Percentiles rank a stretch among this genome's conserved stretches.
phyloP scores from a whole-genome alignment of 2,888 invertebrate genomes.

The Ligdia adustata region DNA sequence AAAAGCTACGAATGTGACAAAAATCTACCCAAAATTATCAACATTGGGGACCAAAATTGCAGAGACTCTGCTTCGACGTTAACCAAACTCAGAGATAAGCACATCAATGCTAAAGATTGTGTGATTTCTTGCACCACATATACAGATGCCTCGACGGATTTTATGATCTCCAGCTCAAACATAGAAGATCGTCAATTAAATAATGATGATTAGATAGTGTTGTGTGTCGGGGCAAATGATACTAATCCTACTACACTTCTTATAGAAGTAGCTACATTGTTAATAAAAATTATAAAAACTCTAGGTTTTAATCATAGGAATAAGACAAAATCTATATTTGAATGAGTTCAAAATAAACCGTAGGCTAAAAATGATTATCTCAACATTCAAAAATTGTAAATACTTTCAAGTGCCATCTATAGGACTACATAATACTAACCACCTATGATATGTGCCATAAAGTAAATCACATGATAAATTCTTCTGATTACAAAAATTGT shows the following conservation, averaged over 20 bases:
- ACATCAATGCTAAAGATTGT: neutral
- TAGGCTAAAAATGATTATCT: neutral
- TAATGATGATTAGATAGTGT: neutral
- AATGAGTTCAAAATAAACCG: constrained; percentile 4
- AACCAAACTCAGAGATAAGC: neutral
- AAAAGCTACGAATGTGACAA: neutral
- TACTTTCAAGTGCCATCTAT: neutral
- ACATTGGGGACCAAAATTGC: neutral
- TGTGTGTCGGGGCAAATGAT: neutral
- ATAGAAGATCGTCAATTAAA: neutral
- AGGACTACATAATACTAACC: neutral
- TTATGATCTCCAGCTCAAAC: neutral
- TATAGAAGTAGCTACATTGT: neutral
- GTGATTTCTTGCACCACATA: neutral
- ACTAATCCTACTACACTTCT: neutral
- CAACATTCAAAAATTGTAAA: neutral
- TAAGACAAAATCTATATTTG: neutral
- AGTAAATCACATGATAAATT: neutral
- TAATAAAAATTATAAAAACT: neutral
- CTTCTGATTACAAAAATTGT: neutral
- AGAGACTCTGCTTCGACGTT: neutral
- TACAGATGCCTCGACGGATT: neutral
- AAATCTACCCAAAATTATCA: neutral
- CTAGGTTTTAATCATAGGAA: neutral
- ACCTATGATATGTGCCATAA: neutral